These are phyloP conservation scores for Hozukius guyotensis DNA, from an alignment of 2,797 vertebrate genomes.

Conservation along the genomic window DNA sequence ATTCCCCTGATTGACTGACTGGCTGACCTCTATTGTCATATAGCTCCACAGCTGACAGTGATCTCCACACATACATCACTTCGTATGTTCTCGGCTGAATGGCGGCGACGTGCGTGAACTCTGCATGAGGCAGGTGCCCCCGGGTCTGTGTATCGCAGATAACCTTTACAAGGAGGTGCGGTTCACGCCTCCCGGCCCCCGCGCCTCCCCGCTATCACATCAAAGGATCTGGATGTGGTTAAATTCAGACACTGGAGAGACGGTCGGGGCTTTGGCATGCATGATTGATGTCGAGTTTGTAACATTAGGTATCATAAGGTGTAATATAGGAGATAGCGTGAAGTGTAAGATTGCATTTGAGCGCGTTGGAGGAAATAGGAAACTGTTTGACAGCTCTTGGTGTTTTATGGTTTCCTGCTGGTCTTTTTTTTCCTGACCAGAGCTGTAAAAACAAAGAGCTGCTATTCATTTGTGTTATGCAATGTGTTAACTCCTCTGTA, in stretches of 20 bases:
- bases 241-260: constrained; percentile 75
- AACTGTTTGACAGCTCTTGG: constrained; percentile 59
- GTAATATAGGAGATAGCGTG: constrained; percentile 73
- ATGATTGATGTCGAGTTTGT: constrained; percentile 81
- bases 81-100: constrained; percentile 69
- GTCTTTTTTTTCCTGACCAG: constrained; percentile 57
- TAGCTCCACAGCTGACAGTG: constrained; percentile 64
- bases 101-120: constrained; percentile 46
- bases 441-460: constrained; percentile 45
- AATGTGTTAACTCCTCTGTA: constrained; percentile 36
- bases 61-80: constrained; percentile 77
- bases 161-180: constrained; percentile 81
- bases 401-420: constrained; percentile 62
- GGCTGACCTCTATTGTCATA: constrained; percentile 80
- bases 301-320: constrained; percentile 80
- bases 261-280: constrained; percentile 66
- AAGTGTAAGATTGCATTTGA: constrained; percentile 71
- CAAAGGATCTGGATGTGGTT: constrained; percentile 78
- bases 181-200: constrained; percentile 76
- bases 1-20: constrained; percentile 69
- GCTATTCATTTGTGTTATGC: constrained; percentile 58
- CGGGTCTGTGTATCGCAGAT: constrained; percentile 81
- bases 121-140: constrained; percentile 74
- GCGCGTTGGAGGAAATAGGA: constrained; percentile 60
- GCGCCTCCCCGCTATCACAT: constrained; percentile 72